Base-by-base conservation (phyloP, 2,888 invertebrate species). In the Heteromyza rotundicornis region DNA sequence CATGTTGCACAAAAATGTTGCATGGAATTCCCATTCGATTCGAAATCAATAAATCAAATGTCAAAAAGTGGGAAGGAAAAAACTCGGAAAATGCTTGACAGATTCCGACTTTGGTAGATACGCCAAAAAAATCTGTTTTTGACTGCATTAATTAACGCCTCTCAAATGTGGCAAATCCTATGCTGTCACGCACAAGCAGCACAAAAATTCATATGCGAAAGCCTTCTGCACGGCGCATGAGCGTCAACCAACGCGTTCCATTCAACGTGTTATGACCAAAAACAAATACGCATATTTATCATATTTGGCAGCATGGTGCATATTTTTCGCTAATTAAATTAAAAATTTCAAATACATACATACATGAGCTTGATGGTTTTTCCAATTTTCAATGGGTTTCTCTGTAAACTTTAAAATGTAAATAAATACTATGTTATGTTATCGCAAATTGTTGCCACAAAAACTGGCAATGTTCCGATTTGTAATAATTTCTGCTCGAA, bases 81-180 rank as follows among this genome's bases (percentile, higher is more conserved):
- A n/a, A n/a, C n/a, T n/a, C 16, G 14, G 14, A 40, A 40, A n/a
- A 40, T 32, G 5, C 2, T 40, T n/a, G n/a, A 40, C 12, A 40
- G 40, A 40, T 40, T 40, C 40, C n/a, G 40, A 10, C 3, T 40
- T 40, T 40, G n/a, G 14, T 40, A 51, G 47, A n/a, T n/a, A n/a
- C n/a, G n/a, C n/a, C n/a, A 27, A 52, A 20, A 47, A 40, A 53
- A 47, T 60, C 55, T 69, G 68, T 66, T 65, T 70, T 75, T 71
- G 75, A 72, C 57, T 75, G 74, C 75, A 74, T 75, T 74, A 75
- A 75, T 74, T 74, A 75, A 75, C 75, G 75, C 73, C 75, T 72
- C 66, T n/a, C n/a, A 36, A 19, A 17, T 1, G 27, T 24, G 5
- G 72, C 72, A 73, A 73, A 75, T n/a, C n/a, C n/a, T 73, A 73